Percentiles rank a stretch among this genome's conserved stretches.
Evolutionary conservation across 2,113 vertebrate species (phyloP).

Genomic region (Tragelaphus scriptus): DNA sequence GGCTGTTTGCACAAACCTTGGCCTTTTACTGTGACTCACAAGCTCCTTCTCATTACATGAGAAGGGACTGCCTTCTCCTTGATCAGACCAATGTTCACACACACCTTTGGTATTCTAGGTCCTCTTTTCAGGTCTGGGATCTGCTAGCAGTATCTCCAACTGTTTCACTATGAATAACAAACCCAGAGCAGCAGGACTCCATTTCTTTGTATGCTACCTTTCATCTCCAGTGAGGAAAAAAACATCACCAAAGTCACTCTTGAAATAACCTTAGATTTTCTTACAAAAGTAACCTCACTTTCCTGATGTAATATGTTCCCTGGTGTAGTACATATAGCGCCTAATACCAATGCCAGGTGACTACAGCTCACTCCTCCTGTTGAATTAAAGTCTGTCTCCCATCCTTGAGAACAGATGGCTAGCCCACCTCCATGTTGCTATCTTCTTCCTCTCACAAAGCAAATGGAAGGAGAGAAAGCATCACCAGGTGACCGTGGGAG

Average conservation of each 20-base stretch:
- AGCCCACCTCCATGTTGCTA: not conserved
- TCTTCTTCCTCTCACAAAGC: not conserved
- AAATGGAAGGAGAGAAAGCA: not conserved
- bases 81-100: not conserved
- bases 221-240: not conserved
- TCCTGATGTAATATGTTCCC: not conserved
- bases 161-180: constrained; percentile 9
- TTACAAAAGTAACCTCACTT: constrained; percentile 4
- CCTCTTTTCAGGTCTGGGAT: not conserved
- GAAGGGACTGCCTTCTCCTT: not conserved
- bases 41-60: not conserved
- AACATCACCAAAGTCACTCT: not conserved
- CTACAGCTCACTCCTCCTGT: not conserved
- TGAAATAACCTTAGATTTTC: not conserved
- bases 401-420: not conserved
- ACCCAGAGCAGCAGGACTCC: not conserved
- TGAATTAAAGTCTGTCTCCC: not conserved
- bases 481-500: not conserved
- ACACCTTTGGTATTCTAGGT: not conserved
- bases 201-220: not conserved
- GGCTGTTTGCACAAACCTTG: not conserved
- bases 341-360: not conserved
- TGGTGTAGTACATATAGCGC: not conserved
- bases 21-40: not conserved
- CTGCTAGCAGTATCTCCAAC: not conserved